phyloP scores from a whole-genome alignment of 2,888 invertebrate genomes.

The Palloptera scutellata region DNA sequence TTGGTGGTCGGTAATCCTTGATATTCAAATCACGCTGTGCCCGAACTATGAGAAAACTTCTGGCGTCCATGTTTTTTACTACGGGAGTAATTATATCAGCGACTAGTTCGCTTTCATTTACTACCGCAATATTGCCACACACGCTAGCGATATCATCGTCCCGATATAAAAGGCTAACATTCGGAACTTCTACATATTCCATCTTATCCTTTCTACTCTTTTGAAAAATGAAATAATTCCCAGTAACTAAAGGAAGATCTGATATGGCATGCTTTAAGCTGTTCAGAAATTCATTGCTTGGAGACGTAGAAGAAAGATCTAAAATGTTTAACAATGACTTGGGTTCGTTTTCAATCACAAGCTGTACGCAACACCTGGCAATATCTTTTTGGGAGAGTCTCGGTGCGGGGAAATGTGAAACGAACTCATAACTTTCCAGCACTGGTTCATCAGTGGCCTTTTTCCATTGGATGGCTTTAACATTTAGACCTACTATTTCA shows the following conservation, averaged over 20 bases:
- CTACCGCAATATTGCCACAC: background rate
- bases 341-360: slow-evolving; percentile 74
- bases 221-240: slow-evolving; percentile 68
- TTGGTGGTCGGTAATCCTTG: background rate
- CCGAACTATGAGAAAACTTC: background rate
- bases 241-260: slow-evolving; percentile 75
- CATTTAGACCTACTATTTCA: slow-evolving; percentile 78
- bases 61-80: background rate
- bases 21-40: background rate
- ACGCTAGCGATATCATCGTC: background rate
- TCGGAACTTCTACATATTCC: background rate
- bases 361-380: slow-evolving; percentile 70
- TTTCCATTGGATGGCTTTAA: slow-evolving; percentile 76
- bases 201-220: background rate
- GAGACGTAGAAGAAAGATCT: slow-evolving; percentile 38
- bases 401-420: slow-evolving; percentile 68
- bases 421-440: slow-evolving; percentile 77
- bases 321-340: slow-evolving; percentile 69
- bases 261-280: slow-evolving; percentile 66
- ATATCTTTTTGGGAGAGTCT: slow-evolving; percentile 60
- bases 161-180: background rate
- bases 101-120: background rate
- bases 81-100: background rate
- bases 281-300: background rate
- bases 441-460: slow-evolving; percentile 77